Evolutionary conservation across 2,888 invertebrate species (phyloP).

Genomic region (Argyra leucocephala): DNA sequence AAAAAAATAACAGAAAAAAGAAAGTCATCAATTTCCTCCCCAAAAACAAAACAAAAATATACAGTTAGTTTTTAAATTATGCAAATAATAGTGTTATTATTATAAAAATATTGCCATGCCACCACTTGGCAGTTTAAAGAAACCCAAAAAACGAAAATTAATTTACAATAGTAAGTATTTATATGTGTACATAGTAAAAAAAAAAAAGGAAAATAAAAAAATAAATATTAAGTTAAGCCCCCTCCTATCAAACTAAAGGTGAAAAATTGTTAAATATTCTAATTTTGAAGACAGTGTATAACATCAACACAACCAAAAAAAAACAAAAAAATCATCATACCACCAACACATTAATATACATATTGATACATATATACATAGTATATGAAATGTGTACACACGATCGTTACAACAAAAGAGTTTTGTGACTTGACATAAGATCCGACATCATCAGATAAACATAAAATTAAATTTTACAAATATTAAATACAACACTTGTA

Average conservation of each 20-base stretch:
- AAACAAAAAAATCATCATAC: not conserved
- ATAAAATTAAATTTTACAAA: not conserved
- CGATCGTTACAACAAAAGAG: not conserved
- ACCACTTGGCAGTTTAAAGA: not conserved
- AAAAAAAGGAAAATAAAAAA: no score
- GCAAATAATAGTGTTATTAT: not conserved
- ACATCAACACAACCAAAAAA: not conserved
- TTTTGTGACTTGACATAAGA: not conserved
- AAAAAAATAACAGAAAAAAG: no score
- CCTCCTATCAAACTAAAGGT: not conserved
- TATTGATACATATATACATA: no score
- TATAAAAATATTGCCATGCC: not conserved
- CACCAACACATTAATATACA: not conserved
- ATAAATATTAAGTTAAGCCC: not conserved
- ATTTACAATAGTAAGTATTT: not conserved
- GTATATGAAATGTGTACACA: no score
- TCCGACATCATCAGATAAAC: conserved; percentile 1
- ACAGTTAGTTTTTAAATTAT: not conserved
- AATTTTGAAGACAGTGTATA: not conserved
- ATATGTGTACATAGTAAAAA: no score
- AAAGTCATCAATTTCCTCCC: no score
- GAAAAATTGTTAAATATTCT: not conserved
- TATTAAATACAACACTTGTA: not conserved
- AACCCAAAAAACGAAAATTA: not conserved
- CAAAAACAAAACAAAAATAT: no score